Conservation (phyloP, 2,888 invertebrate species). For the Drosophila paranaensis region DNA sequence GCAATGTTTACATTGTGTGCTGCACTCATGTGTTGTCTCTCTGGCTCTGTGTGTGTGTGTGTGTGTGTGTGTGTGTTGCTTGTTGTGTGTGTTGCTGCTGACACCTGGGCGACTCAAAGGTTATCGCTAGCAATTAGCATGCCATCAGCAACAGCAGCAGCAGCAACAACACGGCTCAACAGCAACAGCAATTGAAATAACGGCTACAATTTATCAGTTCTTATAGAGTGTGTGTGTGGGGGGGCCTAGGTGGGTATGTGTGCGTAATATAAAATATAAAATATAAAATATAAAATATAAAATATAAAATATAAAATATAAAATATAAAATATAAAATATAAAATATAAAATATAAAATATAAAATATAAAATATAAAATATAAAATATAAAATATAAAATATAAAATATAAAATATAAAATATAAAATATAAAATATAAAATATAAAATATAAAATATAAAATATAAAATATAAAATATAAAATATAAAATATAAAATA, state of each 20-base stretch:
- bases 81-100: conserved; percentile 41
- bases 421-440: too few species aligned
- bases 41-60: neutral
- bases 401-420: too few species aligned
- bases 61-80: conserved; percentile 2
- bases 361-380: too few species aligned
- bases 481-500: too few species aligned
- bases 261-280: too few species aligned
- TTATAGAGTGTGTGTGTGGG: neutral
- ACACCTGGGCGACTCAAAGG: conserved; percentile 59
- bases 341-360: too few species aligned
- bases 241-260: neutral
- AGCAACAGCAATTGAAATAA: conserved; percentile 9
- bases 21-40: conserved; percentile 6
- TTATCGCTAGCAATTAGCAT: conserved; percentile 67
- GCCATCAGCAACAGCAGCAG: conserved; percentile 33
- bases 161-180: conserved; percentile 7
- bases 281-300: too few species aligned
- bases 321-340: too few species aligned
- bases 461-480: too few species aligned
- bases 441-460: too few species aligned
- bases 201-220: conserved; percentile 27
- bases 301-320: too few species aligned
- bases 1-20: conserved; percentile 32
- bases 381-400: too few species aligned